Conservation (phyloP, 2,113 vertebrate genomes). For the Orthonyx spaldingii region DNA sequence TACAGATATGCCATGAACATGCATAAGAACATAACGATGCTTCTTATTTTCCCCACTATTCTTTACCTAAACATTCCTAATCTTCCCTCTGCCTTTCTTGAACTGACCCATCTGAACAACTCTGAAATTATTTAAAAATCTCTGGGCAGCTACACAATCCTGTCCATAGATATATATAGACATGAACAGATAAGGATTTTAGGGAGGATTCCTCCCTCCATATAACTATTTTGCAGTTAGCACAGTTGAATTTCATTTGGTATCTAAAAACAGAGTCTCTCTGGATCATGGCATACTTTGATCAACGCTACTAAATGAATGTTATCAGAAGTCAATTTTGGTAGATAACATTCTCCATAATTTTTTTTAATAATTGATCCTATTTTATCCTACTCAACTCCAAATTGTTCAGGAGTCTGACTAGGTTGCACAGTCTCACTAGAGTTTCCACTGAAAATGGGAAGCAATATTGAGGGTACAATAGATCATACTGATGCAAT, state of each 20-base stretch:
- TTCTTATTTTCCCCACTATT: not conserved
- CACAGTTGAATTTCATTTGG: not conserved
- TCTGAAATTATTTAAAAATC: not conserved
- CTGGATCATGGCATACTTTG: not conserved
- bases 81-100: not conserved
- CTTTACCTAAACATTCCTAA: not conserved
- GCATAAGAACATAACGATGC: not conserved
- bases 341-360: not conserved
- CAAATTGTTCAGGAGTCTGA: not conserved
- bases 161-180: not conserved
- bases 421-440: not conserved
- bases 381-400: not conserved
- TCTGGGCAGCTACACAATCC: not conserved
- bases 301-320: not conserved
- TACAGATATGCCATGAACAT: not conserved
- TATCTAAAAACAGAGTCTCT: not conserved
- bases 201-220: not conserved
- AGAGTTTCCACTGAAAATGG: not conserved
- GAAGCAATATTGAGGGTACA: conserved; percentile 7
- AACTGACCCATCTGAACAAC: not conserved
- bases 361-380: not conserved
- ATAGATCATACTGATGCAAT: not conserved
- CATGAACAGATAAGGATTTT: not conserved
- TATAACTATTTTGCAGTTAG: not conserved
- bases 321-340: not conserved